Evolutionary conservation across 2,888 invertebrate species (phyloP), one percentile per base, ranked within the genome.

Genomic region (Netelia fuscicornis): DNA sequence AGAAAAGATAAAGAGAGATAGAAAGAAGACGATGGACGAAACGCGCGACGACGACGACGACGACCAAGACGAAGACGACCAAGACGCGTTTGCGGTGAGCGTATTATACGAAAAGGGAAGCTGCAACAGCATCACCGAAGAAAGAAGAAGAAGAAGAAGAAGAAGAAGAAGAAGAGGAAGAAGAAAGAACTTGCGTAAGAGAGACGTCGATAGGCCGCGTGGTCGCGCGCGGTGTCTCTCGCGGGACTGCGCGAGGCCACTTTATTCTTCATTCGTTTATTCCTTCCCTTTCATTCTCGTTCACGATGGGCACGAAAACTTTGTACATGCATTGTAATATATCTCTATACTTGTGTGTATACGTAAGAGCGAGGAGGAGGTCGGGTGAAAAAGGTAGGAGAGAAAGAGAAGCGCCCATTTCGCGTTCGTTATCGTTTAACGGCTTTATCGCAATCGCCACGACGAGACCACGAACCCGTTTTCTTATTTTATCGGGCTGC

Each of bases 371-470:
- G 17, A 60, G 9, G 52, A 54, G 5, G 25, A 17, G 8, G 1
- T 9, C 17, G 48, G 60, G 23, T 42, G 37, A 37, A 65, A 71
- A 75, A 30, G 68, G 81, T 42, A 48, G 52, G 64, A 56, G 80
- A 62, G 81, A 44, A 48, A 30, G 79, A 79, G 82, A 75, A 85
- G 90, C 90, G 88, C 90, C 90, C 91, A 92, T 92, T 92, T 91
- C 92, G 91, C 92, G 91, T 91, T 91, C 90, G 90, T 93, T 93
- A 93, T 93, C 93, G 92, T 90, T 86, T 92, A 92, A 93, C 93
- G 91, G 92, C 93, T 93, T 91, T 92, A 93, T 93, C 93, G 90
- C 88, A 81, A 86, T 83, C 83, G 86, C 89, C 89, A 89, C 89
- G 87, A 65, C 60, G 77, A 81, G 88, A 86, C 90, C 88, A 85